These are phyloP conservation scores for Pardalotus punctatus DNA, from an alignment of 2,113 vertebrate genomes.

Conservation along the genomic window DNA sequence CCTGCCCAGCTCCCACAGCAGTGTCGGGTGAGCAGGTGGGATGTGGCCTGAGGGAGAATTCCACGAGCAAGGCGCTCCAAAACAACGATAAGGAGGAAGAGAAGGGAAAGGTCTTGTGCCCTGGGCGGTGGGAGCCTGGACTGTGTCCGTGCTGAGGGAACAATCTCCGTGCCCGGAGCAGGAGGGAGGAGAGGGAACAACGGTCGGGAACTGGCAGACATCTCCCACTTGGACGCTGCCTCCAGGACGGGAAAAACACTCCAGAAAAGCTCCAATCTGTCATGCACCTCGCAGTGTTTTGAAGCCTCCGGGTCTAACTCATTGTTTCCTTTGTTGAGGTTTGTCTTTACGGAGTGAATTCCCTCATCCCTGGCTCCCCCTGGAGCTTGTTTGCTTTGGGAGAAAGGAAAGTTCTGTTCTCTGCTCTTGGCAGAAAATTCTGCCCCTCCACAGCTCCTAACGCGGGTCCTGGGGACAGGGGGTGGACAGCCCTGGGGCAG, in stretches of 20 bases:
- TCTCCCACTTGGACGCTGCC: neutral
- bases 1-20: neutral
- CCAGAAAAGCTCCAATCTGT: neutral
- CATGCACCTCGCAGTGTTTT: neutral
- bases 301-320: neutral
- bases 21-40: fast-evolving
- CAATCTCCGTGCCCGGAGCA: neutral
- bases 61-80: neutral
- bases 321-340: slow-evolving; percentile 11
- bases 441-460: fast-evolving
- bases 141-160: neutral
- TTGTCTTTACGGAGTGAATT: neutral
- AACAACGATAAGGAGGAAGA: neutral
- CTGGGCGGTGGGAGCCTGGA: neutral
- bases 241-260: neutral
- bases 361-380: neutral
- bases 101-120: neutral
- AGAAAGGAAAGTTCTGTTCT: neutral
- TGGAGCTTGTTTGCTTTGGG: neutral
- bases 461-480: neutral
- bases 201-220: neutral
- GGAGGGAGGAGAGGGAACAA: neutral
- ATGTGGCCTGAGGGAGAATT: neutral
- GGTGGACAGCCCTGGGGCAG: neutral
- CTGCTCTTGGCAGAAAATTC: neutral